Conservation (phyloP, 2,113 vertebrate species). For the Oreochromis spilurus region DNA sequence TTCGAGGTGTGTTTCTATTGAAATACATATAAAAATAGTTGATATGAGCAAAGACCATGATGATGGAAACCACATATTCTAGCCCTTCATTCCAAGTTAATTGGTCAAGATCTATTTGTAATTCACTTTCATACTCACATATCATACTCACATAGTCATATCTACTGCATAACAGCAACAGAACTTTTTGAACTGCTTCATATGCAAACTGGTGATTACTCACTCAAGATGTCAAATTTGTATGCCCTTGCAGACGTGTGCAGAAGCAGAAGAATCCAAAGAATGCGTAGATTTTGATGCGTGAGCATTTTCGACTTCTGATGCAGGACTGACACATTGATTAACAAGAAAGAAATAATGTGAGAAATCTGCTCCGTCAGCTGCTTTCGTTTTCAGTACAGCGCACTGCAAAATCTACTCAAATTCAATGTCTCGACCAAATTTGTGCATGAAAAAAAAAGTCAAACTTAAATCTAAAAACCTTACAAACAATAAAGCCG, state of each 20-base stretch:
- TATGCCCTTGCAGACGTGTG: background rate
- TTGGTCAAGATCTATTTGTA: background rate
- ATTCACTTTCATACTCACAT: background rate
- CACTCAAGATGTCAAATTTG: constrained; percentile 16
- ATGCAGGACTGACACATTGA: background rate
- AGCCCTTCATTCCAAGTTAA: background rate
- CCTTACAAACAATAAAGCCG: background rate
- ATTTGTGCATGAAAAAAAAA: background rate
- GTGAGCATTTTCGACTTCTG: background rate
- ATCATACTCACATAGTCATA: background rate
- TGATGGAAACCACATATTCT: background rate
- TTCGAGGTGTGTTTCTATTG: background rate
- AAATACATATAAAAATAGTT: background rate
- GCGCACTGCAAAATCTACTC: background rate
- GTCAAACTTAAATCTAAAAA: background rate
- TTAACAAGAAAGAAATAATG: background rate
- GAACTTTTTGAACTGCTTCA: background rate
- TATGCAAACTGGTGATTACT: constrained; percentile 7
- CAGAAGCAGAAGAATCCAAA: constrained; percentile 46
- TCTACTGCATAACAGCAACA: accelerated
- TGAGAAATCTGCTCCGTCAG: background rate
- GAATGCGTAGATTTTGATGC: background rate
- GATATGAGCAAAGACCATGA: background rate
- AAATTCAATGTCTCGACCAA: background rate
- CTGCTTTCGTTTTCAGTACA: background rate